Evolutionary conservation across 2,888 invertebrate genomes (phyloP).

Genomic region (Drosophila paranaensis): DNA sequence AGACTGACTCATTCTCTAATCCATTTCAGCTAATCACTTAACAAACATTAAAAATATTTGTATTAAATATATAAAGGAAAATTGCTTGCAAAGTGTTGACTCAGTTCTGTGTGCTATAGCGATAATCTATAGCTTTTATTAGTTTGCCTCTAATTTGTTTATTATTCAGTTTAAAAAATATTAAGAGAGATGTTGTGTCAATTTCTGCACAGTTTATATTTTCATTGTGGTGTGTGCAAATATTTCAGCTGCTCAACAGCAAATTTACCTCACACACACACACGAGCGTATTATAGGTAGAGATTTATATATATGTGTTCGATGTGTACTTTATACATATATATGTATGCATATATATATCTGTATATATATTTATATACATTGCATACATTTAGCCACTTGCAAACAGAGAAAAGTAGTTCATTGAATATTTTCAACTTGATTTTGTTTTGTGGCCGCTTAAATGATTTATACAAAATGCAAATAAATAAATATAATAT

Average conservation of each 20-base stretch:
- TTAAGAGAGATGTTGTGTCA: constrained; percentile 17
- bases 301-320: constrained; percentile 34
- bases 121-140: constrained; percentile 5
- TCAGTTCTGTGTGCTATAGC: not conserved
- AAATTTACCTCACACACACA: constrained; percentile 1
- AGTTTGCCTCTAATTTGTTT: constrained; percentile 16
- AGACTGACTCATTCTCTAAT: too few relatives aligned
- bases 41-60: not conserved
- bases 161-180: constrained; percentile 9
- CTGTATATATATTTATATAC: constrained; percentile 46
- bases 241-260: constrained; percentile 34
- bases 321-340: constrained; percentile 48
- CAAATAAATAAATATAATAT: constrained; percentile 47
- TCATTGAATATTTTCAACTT: constrained; percentile 81
- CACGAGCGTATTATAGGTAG: constrained; percentile 28
- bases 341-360: constrained; percentile 26
- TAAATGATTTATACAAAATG: constrained; percentile 69
- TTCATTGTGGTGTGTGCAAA: constrained; percentile 44
- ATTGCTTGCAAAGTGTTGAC: not conserved
- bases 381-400: constrained; percentile 65
- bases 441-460: constrained; percentile 67
- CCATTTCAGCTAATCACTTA: not conserved
- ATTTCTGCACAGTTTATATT: constrained; percentile 57
- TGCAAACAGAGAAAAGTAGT: constrained; percentile 68
- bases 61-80: not conserved